A percentile compares a stretch with the other conserved stretches of the same genome.
Evolutionary conservation across 2,113 vertebrate species (phyloP).

Genomic region (Sinocyclocheilus maitianheensis): DNA sequence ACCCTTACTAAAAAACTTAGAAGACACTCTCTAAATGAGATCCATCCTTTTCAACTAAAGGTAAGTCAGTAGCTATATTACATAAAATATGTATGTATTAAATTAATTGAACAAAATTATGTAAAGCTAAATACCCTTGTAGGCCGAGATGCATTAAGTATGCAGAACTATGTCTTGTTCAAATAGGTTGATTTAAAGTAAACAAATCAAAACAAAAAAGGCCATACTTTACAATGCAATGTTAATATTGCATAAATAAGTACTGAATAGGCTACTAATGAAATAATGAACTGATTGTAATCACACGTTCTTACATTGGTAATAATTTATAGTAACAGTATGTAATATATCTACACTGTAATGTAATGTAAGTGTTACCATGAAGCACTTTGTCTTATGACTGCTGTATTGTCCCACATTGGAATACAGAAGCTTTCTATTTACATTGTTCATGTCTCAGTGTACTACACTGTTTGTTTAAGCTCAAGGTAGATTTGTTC

Average conservation of each 20-base stretch:
- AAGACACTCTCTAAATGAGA: slow-evolving; percentile 87
- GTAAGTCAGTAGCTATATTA: slow-evolving; percentile 68
- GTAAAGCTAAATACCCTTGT: not conserved
- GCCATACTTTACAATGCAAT: not conserved
- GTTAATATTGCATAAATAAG: not conserved
- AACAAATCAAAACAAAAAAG: not conserved
- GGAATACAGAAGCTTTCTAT: not conserved
- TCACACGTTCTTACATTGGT: not conserved
- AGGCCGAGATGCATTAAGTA: not conserved
- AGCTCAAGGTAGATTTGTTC: slow-evolving; percentile 4
- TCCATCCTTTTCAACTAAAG: slow-evolving; percentile 89
- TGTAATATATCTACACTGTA: not conserved
- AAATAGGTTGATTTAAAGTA: not conserved
- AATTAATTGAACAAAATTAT: not conserved
- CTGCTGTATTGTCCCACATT: not conserved
- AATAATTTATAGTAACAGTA: not conserved
- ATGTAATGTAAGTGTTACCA: not conserved
- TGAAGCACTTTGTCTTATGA: not conserved
- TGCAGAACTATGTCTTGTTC: not conserved
- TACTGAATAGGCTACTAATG: too few species aligned
- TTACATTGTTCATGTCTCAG: not conserved
- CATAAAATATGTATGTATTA: not conserved
- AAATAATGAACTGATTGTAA: not conserved
- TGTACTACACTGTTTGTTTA: not conserved
- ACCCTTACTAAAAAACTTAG: slow-evolving; percentile 88